Evolutionary conservation across 2,888 invertebrate species (phyloP).

Genomic region (Metellina segmentata): DNA sequence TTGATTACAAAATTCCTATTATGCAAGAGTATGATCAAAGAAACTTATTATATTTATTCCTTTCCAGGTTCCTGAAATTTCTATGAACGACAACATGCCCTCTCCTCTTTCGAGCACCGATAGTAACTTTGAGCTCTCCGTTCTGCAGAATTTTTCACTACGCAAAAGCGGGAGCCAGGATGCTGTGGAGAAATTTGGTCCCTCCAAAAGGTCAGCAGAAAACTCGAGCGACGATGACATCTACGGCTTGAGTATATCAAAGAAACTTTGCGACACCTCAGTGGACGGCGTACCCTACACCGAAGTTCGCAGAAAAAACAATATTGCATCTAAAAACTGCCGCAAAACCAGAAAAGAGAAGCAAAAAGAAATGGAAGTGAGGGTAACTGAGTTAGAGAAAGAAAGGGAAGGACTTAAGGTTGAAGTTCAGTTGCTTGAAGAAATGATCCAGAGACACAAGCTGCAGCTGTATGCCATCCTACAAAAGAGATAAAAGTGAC

Average conservation of each 20-base stretch:
- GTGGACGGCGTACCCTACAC: conserved; percentile 4
- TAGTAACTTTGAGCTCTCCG: conserved; percentile 54
- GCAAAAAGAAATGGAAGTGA: conserved; percentile 97
- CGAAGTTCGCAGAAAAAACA: conserved; percentile 92
- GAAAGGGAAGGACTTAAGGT: conserved; percentile 82
- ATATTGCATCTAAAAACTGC: conserved; percentile 95
- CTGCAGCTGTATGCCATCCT: conserved; percentile 54
- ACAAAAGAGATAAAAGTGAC: conserved; percentile 39
- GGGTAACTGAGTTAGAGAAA: conserved; percentile 96
- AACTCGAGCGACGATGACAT: conserved; percentile 45
- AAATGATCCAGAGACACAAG: conserved; percentile 79
- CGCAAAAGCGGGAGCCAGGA: conserved; percentile 44
- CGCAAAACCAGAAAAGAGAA: conserved; percentile 97
- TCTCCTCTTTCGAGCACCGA: conserved; percentile 50
- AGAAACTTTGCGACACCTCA: conserved; percentile 17
- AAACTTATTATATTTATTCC: conserved; percentile 4
- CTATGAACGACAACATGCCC: conserved; percentile 33
- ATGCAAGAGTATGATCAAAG: not conserved
- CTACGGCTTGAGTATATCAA: not conserved
- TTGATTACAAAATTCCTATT: too few species aligned
- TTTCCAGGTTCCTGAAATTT: conserved; percentile 55
- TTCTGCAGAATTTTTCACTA: conserved; percentile 40
- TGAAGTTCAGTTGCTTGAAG: conserved; percentile 79
- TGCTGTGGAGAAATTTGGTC: conserved; percentile 14
- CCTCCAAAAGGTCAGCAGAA: conserved; percentile 35